Evolutionary conservation across 2,888 invertebrate genomes (phyloP), one percentile per base, ranked within the genome.

Genomic region (Ctena decussata): DNA sequence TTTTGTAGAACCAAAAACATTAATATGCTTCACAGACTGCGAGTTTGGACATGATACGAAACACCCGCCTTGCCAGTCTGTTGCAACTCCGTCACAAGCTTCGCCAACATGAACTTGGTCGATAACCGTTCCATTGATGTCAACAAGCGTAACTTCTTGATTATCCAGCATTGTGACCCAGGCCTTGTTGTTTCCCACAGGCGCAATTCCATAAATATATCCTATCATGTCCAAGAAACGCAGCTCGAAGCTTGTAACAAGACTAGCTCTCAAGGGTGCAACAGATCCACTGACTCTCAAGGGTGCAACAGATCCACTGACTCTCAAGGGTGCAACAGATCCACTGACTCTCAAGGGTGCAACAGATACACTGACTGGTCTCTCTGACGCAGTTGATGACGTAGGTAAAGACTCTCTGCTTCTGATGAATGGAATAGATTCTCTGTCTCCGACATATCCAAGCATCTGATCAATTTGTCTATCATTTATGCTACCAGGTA

Each of bases 141-240:
- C 71, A 1, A 84, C 73, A 18, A 87, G 53, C 1, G 35, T 57
- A 15, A 87, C 65, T n/a, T 69, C 35, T 11, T 24, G 41, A 35
- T 84, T 82, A 57, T 80, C 87, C 27, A 87, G 77, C 65, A 87
- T 46, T 21, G 80, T 75, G 6, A 84, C 65, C 87, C 87, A 87
- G 0, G 82, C 87, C 24, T 74, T 76, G 49, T 73, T 49, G 15
- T 65, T 44, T 21, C 65, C 77, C 24, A 60, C 65, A 21, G 87
- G 80, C 0, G 84, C 84, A 24, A 87, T 82, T n/a, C 87, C 87
- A 60, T 80, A 84, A 6, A 87, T 80, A 72, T 87, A 87, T 3
- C 87, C 87, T 39, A 86, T 37, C 30, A 75, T 75, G 24, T 86
- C 86, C 21, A 24, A 32, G 65, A 72, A 81, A 0, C 76, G 76